phyloP scores from a whole-genome alignment of 2,888 invertebrate species.

The Pomacea canaliculata region DNA sequence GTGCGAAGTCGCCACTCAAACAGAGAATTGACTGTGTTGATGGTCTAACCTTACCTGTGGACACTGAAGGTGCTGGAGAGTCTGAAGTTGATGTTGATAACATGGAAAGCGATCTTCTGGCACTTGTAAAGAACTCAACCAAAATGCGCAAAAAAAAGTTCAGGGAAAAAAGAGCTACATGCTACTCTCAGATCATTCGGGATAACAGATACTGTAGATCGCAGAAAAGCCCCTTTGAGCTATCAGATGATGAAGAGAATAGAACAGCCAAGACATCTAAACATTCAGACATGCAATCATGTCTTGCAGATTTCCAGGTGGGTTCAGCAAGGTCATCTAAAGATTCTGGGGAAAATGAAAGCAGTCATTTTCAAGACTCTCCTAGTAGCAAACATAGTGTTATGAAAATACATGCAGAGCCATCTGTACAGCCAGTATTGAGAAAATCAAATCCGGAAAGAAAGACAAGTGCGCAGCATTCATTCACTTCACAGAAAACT shows the following conservation, averaged over 20 bases:
- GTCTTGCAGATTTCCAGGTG: too few species aligned
- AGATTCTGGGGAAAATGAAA: too few species aligned
- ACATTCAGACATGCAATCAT: neutral
- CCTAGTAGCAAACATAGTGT: too few species aligned
- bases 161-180: neutral
- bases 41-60: neutral
- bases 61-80: neutral
- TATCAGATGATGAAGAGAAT: neutral
- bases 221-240: neutral
- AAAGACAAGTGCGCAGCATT: too few species aligned
- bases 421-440: too few species aligned
- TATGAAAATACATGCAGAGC: too few species aligned
- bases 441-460: too few species aligned
- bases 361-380: too few species aligned
- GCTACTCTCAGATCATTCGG: conserved; percentile 1
- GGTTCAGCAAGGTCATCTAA: too few species aligned
- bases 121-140: conserved; percentile 11
- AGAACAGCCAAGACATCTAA: neutral
- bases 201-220: too few species aligned
- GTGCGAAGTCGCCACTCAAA: neutral
- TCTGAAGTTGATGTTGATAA: neutral
- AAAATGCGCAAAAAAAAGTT: neutral
- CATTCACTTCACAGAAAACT: too few species aligned
- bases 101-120: conserved; percentile 11
- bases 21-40: neutral